Conservation (phyloP, 2,113 vertebrate genomes). For the Alethe diademata region DNA sequence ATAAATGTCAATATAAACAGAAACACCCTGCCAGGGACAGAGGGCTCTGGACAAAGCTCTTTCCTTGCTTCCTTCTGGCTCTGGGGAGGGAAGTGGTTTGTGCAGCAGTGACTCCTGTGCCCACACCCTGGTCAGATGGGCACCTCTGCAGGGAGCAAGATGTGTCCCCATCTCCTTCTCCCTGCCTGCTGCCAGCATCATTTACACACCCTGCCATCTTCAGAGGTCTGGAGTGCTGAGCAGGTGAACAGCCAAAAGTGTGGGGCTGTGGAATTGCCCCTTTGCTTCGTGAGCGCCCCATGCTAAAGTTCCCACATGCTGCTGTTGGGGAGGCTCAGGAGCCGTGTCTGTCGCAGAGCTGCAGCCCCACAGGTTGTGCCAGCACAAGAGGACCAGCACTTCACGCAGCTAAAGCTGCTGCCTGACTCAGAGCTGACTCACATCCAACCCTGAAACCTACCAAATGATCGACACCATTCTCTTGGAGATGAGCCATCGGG, state of each 20-base stretch:
- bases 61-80: background rate
- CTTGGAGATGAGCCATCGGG: constrained; percentile 46
- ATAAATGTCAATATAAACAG: background rate
- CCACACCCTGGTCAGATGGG: accelerated
- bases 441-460: constrained; percentile 42
- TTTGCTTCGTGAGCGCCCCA: background rate
- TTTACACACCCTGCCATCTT: background rate
- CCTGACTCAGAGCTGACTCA: constrained; percentile 65
- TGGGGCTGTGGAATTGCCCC: background rate
- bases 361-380: accelerated
- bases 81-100: background rate
- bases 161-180: background rate
- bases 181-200: background rate
- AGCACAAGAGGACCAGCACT: background rate
- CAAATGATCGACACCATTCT: constrained; percentile 52
- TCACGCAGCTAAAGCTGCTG: background rate
- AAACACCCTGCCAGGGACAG: background rate
- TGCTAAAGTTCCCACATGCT: background rate
- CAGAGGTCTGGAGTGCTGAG: background rate
- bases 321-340: background rate
- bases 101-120: background rate
- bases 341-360: background rate
- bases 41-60: background rate
- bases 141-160: accelerated
- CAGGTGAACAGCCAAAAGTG: accelerated